phyloP scores from a whole-genome alignment of 2,888 invertebrate genomes.

The Cantharis rufa region DNA sequence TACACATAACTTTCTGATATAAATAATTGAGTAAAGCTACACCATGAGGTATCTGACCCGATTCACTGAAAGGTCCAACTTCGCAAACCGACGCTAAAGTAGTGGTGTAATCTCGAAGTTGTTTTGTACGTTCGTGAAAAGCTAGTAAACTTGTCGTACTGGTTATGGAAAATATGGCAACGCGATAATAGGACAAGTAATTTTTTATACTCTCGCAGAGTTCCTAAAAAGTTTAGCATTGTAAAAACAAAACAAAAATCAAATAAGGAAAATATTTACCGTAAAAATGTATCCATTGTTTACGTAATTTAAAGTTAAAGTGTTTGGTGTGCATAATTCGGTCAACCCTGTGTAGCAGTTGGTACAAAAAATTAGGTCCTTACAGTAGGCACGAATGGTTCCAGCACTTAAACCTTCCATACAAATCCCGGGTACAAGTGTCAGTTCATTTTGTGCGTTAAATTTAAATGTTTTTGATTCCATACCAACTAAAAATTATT shows the following conservation, averaged over 20 bases:
- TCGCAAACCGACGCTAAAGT: slow-evolving; percentile 62
- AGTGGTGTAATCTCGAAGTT: slow-evolving; percentile 60
- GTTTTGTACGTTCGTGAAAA: slow-evolving; percentile 54
- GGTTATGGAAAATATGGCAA: slow-evolving; percentile 49
- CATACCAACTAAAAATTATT: slow-evolving; percentile 47
- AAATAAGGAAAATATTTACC: slow-evolving; percentile 32
- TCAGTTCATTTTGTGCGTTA: slow-evolving; percentile 42
- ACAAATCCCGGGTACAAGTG: slow-evolving; percentile 41
- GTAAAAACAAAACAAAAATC: slow-evolving; percentile 23
- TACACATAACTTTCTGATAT: slow-evolving; percentile 64
- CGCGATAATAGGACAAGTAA: slow-evolving; percentile 64
- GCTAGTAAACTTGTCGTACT: slow-evolving; percentile 43
- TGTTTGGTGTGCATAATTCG: slow-evolving; percentile 44
- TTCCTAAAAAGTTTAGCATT: slow-evolving; percentile 55
- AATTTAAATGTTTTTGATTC: slow-evolving; percentile 47
- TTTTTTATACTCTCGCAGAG: slow-evolving; percentile 64
- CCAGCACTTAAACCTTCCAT: slow-evolving; percentile 46
- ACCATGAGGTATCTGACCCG: slow-evolving; percentile 54
- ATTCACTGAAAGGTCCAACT: slow-evolving; percentile 50
- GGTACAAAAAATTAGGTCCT: slow-evolving; percentile 47
- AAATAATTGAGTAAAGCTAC: slow-evolving; percentile 67
- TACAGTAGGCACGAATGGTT: slow-evolving; percentile 43
- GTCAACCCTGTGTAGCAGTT: slow-evolving; percentile 49
- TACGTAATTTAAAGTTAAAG: slow-evolving; percentile 42
- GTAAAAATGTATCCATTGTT: slow-evolving; percentile 50